phyloP scores from a whole-genome alignment of 2,113 vertebrate species.

The Mormoops blainvillei region DNA sequence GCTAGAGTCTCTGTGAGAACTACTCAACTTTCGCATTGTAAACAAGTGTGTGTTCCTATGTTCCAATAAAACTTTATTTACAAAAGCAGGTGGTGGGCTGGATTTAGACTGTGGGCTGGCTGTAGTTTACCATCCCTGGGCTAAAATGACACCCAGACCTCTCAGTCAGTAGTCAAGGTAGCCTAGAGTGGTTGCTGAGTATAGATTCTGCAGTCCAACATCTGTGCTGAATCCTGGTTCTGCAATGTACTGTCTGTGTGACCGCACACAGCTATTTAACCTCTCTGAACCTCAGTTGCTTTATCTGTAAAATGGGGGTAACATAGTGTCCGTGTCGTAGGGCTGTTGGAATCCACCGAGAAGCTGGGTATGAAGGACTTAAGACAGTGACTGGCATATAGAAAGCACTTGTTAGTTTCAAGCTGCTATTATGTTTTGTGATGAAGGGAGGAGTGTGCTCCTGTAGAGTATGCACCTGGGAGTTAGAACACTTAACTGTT shows the following conservation, averaged over 20 bases:
- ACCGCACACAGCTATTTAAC: background rate
- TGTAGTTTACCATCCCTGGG: background rate
- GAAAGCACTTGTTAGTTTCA: background rate
- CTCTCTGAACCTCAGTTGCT: background rate
- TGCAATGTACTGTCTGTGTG: background rate
- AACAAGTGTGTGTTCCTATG: background rate
- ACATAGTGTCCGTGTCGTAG: background rate
- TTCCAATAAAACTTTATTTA: slow-evolving; percentile 30
- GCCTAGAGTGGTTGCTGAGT: background rate
- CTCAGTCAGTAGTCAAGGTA: background rate
- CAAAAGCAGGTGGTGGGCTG: background rate
- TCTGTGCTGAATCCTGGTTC: background rate
- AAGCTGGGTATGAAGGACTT: background rate
- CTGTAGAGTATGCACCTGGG: background rate
- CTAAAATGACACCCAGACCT: background rate
- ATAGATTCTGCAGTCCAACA: background rate
- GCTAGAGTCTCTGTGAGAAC: background rate
- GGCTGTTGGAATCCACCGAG: background rate
- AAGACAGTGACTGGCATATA: background rate
- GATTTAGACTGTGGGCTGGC: background rate
- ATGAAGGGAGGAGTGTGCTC: too few relatives aligned
- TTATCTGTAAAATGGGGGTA: background rate
- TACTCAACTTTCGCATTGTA: background rate
- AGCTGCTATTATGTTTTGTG: accelerated
- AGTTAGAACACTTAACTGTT: background rate